Conservation (phyloP, 2,113 vertebrate species). For the Desmodus rotundus region DNA sequence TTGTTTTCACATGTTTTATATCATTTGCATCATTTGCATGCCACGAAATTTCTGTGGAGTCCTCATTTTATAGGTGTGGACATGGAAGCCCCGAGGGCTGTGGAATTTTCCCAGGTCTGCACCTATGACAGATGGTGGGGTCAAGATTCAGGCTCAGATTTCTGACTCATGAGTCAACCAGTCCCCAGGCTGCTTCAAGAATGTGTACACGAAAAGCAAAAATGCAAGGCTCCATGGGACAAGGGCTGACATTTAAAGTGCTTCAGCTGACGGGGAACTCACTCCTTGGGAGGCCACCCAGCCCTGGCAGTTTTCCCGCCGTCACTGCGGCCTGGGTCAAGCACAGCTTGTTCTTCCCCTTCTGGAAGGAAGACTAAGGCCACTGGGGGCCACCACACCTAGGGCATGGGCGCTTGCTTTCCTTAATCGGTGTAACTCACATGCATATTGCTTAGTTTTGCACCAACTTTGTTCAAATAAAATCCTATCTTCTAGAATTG, state of each 20-base stretch:
- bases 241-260: background rate
- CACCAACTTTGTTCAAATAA: background rate
- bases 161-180: background rate
- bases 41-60: background rate
- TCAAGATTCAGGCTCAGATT: background rate
- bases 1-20: background rate
- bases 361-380: background rate
- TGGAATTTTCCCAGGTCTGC: background rate
- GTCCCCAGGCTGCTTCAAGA: background rate
- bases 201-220: background rate
- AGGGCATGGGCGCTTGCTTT: background rate
- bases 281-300: background rate
- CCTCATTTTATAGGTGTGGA: background rate
- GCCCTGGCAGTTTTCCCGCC: background rate
- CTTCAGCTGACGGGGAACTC: background rate
- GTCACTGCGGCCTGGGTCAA: background rate
- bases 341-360: background rate
- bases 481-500: background rate
- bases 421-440: background rate
- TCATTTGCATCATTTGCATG: background rate
- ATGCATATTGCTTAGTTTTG: background rate
- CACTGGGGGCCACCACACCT: background rate
- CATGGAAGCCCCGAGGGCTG: background rate
- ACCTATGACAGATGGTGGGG: background rate
- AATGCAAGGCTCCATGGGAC: background rate